These are phyloP conservation scores for Pseudomyrmex pallidus DNA, from an alignment of 1,140 invertebrate species.

Conservation along the genomic window DNA sequence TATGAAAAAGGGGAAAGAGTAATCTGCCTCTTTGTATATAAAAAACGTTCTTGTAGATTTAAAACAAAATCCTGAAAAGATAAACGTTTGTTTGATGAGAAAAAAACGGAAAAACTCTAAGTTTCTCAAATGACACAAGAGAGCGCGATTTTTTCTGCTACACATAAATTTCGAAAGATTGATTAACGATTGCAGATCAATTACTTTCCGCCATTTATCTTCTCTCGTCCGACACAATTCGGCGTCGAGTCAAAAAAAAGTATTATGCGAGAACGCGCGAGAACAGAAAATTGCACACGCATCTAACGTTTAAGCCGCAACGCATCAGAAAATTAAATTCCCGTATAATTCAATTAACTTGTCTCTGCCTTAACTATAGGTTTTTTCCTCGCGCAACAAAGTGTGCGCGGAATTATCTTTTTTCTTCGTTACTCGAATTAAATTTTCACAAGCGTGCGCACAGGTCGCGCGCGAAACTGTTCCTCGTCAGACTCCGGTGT, in stretches of 20 bases:
- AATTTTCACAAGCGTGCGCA: constrained; percentile 37
- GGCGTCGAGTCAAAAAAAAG: not conserved
- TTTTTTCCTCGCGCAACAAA: not conserved
- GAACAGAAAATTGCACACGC: constrained; percentile 4
- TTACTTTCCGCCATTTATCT: not conserved
- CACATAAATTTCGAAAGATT: no score
- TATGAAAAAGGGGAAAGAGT: not conserved
- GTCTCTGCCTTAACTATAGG: constrained; percentile 15
- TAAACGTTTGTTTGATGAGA: no score
- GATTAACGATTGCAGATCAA: not conserved
- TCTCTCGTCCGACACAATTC: not conserved
- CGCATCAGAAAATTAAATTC: constrained; percentile 19
- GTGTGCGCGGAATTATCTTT: constrained; percentile 24
- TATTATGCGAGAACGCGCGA: not conserved
- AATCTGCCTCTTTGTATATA: constrained; percentile 22
- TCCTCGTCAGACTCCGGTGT: not conserved
- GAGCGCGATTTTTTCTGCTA: no score
- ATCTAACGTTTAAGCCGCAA: constrained; percentile 11
- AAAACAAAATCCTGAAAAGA: not conserved
- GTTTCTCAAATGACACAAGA: no score
- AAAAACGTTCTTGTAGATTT: not conserved
- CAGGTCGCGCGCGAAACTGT: not conserved
- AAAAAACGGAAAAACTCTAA: no score
- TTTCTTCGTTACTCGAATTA: constrained; percentile 41
- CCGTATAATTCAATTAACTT: constrained; percentile 45